Percentiles rank a stretch among this genome's conserved stretches.
Evolutionary conservation across 2,888 invertebrate genomes (phyloP).

Genomic region (Helleia helle): DNA sequence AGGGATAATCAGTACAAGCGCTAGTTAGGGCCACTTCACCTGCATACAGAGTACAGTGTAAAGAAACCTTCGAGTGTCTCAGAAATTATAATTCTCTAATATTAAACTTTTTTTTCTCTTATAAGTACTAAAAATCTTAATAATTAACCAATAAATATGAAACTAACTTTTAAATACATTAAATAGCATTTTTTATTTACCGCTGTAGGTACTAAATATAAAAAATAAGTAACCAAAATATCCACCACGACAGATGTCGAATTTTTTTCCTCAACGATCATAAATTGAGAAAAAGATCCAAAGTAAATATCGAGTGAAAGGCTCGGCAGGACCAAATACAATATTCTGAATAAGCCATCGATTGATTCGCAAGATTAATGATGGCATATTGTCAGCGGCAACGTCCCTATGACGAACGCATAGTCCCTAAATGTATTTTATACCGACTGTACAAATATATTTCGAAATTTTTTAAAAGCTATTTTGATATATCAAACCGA

Average conservation of each 20-base stretch:
- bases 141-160: too few species aligned
- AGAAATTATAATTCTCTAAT: too few species aligned
- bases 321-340: slow-evolving; percentile 67
- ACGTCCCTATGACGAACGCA: slow-evolving; percentile 45
- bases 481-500: not conserved
- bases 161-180: too few species aligned
- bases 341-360: slow-evolving; percentile 74
- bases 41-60: too few species aligned
- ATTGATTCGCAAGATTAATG: slow-evolving; percentile 75
- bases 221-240: slow-evolving; percentile 1
- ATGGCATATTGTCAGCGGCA: slow-evolving; percentile 69
- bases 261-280: slow-evolving; percentile 42
- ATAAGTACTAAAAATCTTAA: too few species aligned
- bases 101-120: too few species aligned
- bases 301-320: slow-evolving; percentile 67
- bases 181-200: too few species aligned
- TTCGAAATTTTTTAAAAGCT: slow-evolving; percentile 35
- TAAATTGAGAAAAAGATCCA: slow-evolving; percentile 68
- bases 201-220: too few species aligned
- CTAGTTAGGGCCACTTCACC: too few species aligned
- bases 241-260: slow-evolving; percentile 51
- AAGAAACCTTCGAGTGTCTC: too few species aligned
- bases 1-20: too few species aligned
- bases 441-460: slow-evolving; percentile 37
- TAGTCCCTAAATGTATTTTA: slow-evolving; percentile 56